Evolutionary conservation across 2,113 vertebrate species (phyloP).

Genomic region (Natator depressus): DNA sequence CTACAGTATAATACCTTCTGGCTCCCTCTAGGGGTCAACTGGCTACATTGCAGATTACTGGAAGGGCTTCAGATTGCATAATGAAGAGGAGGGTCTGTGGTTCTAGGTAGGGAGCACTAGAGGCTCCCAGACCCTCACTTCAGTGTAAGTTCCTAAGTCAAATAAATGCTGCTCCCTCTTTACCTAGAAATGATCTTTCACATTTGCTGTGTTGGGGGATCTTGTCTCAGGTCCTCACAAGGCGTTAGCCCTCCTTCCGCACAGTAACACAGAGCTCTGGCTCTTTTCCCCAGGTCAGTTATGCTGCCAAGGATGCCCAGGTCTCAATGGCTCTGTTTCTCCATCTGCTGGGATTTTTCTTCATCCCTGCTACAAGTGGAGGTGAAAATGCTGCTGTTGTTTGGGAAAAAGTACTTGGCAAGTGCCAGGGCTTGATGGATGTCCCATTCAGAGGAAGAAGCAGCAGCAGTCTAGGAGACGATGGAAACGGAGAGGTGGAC

Average conservation of each 20-base stretch:
- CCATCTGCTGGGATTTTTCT: conserved; percentile 83
- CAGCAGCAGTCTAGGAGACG: conserved; percentile 71
- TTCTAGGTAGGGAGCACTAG: not conserved
- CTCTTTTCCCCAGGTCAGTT: conserved; percentile 83
- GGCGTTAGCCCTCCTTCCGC: not conserved
- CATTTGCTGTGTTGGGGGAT: not conserved
- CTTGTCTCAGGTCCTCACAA: not conserved
- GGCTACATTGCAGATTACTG: accelerated
- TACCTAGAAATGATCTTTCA: not conserved
- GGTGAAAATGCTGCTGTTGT: conserved; percentile 24
- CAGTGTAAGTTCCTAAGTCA: not conserved
- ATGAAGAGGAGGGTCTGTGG: not conserved
- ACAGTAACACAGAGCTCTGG: not conserved
- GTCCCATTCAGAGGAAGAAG: conserved; percentile 85
- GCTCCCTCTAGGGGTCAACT: not conserved
- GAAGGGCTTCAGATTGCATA: not conserved
- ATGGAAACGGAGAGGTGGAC: conserved; percentile 72
- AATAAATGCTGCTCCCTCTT: not conserved
- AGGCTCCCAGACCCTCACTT: not conserved
- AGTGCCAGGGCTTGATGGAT: conserved; percentile 90
- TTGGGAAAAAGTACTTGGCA: conserved; percentile 80
- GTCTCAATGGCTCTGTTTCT: conserved; percentile 93
- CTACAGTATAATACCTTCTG: not conserved
- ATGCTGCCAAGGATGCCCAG: conserved; percentile 94
- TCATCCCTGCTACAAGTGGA: conserved; percentile 47